Conservation (phyloP, 1,140 invertebrate genomes). For the Hyphantria cunea region DNA sequence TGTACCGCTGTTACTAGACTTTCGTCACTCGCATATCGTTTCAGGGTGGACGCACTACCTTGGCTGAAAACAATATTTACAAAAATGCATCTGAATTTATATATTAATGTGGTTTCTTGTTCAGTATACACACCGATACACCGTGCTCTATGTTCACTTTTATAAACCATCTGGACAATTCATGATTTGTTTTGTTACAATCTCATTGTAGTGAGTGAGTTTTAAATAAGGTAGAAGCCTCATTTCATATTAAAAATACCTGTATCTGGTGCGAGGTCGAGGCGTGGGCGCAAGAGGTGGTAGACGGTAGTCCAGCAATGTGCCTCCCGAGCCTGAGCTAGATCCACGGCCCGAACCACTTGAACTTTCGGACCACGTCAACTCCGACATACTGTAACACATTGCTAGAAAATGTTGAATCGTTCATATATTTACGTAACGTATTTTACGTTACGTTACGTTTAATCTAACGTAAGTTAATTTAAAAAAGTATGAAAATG, state of each 20-base stretch:
- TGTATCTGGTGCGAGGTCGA: conserved; percentile 57
- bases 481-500: no score
- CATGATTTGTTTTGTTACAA: no score
- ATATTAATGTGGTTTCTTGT: no score
- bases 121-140: no score
- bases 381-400: conserved; percentile 62
- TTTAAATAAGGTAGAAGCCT: no score
- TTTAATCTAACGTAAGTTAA: no score
- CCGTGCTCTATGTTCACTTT: no score
- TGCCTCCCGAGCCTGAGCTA: conserved; percentile 73
- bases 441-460: no score
- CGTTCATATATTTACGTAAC: no score
- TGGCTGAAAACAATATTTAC: conserved; percentile 61
- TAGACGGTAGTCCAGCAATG: conserved; percentile 50
- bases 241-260: conserved; percentile 36
- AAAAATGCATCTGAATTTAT: no score
- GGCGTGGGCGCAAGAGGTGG: conserved; percentile 64
- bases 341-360: conserved; percentile 75
- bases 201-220: no score
- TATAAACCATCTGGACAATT: no score
- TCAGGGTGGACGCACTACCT: conserved; percentile 62
- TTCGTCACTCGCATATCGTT: conserved; percentile 78
- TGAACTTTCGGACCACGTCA: conserved; percentile 77
- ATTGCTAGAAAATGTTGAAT: not conserved
- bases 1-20: conserved; percentile 72